These are phyloP conservation scores for Zaprionus davidi DNA, from an alignment of 1,140 invertebrate species.

Conservation along the genomic window DNA sequence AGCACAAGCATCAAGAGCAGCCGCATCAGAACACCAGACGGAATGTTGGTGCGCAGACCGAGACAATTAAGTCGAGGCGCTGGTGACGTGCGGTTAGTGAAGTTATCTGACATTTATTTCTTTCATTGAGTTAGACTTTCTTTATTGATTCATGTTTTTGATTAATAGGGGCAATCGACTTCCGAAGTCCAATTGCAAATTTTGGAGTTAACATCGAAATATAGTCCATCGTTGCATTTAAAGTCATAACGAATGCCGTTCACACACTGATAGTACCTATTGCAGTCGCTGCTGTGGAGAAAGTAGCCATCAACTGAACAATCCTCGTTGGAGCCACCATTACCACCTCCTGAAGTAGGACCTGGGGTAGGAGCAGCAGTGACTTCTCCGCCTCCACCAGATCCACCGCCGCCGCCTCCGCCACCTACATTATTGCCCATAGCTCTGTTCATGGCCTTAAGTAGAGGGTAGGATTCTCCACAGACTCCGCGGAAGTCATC, in stretches of 20 bases:
- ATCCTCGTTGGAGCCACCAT: conserved; percentile 22
- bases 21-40: too few relatives aligned
- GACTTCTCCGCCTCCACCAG: conserved; percentile 26
- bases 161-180: conserved; percentile 50
- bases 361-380: conserved; percentile 17
- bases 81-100: too few relatives aligned
- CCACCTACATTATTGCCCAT: conserved; percentile 38
- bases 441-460: conserved; percentile 65
- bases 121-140: too few relatives aligned
- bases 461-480: conserved; percentile 85
- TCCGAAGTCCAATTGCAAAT: conserved; percentile 23
- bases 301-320: conserved; percentile 44
- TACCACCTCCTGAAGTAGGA: conserved; percentile 28
- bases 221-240: conserved; percentile 13
- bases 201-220: conserved; percentile 15
- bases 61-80: too few relatives aligned
- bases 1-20: too few relatives aligned
- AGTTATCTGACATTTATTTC: not conserved
- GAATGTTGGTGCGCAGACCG: too few relatives aligned
- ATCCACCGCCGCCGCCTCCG: conserved; percentile 17
- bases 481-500: conserved; percentile 90
- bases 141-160: not conserved
- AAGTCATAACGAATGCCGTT: conserved; percentile 54
- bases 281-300: conserved; percentile 35
- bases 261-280: conserved; percentile 34